A percentile compares a stretch with the other conserved stretches of the same genome.
Conservation (phyloP, 2,113 vertebrate genomes). For the Gyps fulvus region DNA sequence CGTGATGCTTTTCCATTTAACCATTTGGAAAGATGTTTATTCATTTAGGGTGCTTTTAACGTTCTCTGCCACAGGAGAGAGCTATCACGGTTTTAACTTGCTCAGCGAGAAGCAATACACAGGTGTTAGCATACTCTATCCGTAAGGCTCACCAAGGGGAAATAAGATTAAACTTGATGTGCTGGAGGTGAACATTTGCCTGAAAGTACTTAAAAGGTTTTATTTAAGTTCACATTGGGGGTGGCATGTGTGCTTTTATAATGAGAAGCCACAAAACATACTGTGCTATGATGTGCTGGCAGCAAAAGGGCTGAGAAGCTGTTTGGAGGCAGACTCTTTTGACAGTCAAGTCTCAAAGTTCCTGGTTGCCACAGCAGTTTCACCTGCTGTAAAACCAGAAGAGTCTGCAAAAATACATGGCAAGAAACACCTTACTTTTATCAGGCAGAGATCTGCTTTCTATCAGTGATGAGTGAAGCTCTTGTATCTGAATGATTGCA, state of each 20-base stretch:
- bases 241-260: background rate
- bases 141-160: background rate
- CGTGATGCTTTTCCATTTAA: accelerated
- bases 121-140: background rate
- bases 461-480: background rate
- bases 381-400: background rate
- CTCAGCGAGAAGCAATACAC: background rate
- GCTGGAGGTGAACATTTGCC: background rate
- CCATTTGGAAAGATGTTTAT: background rate
- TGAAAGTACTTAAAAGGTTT: background rate
- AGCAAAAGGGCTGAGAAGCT: background rate
- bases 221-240: background rate
- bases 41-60: background rate
- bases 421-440: background rate
- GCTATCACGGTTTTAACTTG: background rate
- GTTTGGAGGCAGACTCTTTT: background rate
- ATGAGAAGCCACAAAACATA: background rate
- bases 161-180: background rate
- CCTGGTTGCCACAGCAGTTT: background rate
- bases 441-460: background rate
- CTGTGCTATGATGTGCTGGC: background rate
- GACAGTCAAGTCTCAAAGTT: background rate
- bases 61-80: background rate
- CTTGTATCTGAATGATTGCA: background rate
- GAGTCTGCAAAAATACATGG: background rate